Conservation (phyloP, 2,113 vertebrate species). For the Triplophysa rosa region DNA sequence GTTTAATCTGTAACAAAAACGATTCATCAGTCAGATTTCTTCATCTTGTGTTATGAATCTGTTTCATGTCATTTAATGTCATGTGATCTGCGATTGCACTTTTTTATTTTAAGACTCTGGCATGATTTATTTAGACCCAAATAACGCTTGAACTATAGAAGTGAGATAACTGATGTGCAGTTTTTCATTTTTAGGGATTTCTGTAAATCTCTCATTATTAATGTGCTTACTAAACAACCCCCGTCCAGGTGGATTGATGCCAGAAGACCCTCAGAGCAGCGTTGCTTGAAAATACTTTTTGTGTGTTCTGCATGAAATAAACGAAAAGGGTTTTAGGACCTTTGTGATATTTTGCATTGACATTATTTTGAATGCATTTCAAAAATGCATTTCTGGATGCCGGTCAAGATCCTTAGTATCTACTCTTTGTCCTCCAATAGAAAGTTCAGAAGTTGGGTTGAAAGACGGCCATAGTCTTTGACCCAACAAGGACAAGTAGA, state of each 20-base stretch:
- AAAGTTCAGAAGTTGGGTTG: slow-evolving; percentile 6
- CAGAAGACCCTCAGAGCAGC: not conserved
- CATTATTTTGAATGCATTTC: not conserved
- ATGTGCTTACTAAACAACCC: not conserved
- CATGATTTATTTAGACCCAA: not conserved
- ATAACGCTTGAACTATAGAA: slow-evolving; percentile 28
- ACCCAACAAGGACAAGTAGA: not conserved
- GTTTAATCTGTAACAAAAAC: not conserved
- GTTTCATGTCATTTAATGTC: not conserved
- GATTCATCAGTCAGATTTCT: not conserved
- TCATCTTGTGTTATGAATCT: not conserved
- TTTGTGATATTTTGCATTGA: too few species aligned
- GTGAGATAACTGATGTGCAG: not conserved
- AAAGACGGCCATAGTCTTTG: not conserved
- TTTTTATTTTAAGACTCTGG: not conserved
- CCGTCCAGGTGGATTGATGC: not conserved
- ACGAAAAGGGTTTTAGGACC: too few species aligned
- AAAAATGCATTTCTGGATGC: not conserved
- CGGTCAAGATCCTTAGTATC: not conserved
- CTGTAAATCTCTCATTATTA: slow-evolving; percentile 8
- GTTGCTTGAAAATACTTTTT: too few species aligned
- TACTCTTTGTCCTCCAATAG: not conserved
- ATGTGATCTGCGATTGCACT: not conserved
- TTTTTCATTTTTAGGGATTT: slow-evolving; percentile 7
- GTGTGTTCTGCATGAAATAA: too few species aligned